Base-by-base conservation (phyloP, 1,140 invertebrate species). In the Eriocheir sinensis region DNA sequence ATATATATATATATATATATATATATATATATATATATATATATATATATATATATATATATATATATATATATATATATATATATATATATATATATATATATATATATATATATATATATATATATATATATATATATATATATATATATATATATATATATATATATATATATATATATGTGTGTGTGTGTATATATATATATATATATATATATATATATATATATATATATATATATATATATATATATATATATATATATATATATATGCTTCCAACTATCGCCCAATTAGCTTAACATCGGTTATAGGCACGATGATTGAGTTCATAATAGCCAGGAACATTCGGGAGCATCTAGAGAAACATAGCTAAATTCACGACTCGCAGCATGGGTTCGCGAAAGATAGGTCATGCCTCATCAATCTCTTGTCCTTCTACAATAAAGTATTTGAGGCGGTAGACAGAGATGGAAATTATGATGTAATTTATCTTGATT, bases 81-180 rank as follows among this genome's bases (percentile, higher is more conserved):
- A 85, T 34, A 85, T 34, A 85, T 34, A 85, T 34, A 85, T 34
- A 85, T 34, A 85, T 34, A 85, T 85, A 27, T 34, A 85, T 85
- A 85, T 85, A 85, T 85, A 85, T 85, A 85, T 85, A 85, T 85
- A 85, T 85, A 85, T 85, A 85, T 85, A 85, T 85, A 85, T 85
- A 85, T 85, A 85, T 85, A 85, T 85, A 85, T 85, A 85, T 85
- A 85, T 85, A 85, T 85, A 85, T 85, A 85, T 85, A 85, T 85
- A 85, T 85, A 85, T 85, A 85, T 85, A 85, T 85, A 85, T 85
- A 85, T 85, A 34, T 85, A 34, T 85, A 34, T 85, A 34, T 85
- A 34, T 85, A 34, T 85, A 85, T 85, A 85, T 85, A 85, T 85
- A 85, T 85, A 85, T 85, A 85, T 85, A 85, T 85, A 72, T 72